These are phyloP conservation scores for Strongylocentrotus purpuratus DNA, from an alignment of 35 echinoderm and acorn worm species.

Conservation along the genomic window DNA sequence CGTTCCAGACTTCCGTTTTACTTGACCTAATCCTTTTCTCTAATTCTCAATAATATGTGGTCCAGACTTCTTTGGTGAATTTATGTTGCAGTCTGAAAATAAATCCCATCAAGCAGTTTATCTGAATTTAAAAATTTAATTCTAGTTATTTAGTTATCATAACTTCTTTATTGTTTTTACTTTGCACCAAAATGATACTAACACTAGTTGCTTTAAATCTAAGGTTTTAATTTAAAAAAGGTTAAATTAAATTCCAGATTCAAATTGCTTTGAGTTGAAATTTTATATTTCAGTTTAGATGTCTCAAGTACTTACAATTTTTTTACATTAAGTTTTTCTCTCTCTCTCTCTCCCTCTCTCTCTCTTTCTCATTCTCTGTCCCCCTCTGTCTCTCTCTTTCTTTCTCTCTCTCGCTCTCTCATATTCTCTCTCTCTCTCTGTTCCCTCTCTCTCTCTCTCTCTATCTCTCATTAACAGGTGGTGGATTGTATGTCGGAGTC, in stretches of 20 bases:
- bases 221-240: neutral
- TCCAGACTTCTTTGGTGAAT: neutral
- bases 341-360: neutral
- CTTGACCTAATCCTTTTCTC: neutral
- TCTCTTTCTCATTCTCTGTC: constrained; percentile 13
- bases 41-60: neutral
- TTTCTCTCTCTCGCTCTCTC: no score
- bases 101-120: neutral
- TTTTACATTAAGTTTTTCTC: neutral
- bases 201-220: neutral
- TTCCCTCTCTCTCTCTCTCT: neutral
- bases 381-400: no score
- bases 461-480: neutral
- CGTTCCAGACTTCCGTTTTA: neutral
- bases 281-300: constrained; percentile 44
- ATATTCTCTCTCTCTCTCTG: no score
- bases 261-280: constrained; percentile 34
- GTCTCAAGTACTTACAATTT: neutral
- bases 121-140: neutral
- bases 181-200: neutral
- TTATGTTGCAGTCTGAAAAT: neutral
- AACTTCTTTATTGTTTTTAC: neutral
- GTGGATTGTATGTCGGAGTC: constrained; percentile 4
- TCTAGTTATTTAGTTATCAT: neutral
- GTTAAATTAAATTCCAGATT: neutral